These are phyloP conservation scores for Malachius bipustulatus DNA, from an alignment of 2,888 invertebrate species.

Conservation along the genomic window DNA sequence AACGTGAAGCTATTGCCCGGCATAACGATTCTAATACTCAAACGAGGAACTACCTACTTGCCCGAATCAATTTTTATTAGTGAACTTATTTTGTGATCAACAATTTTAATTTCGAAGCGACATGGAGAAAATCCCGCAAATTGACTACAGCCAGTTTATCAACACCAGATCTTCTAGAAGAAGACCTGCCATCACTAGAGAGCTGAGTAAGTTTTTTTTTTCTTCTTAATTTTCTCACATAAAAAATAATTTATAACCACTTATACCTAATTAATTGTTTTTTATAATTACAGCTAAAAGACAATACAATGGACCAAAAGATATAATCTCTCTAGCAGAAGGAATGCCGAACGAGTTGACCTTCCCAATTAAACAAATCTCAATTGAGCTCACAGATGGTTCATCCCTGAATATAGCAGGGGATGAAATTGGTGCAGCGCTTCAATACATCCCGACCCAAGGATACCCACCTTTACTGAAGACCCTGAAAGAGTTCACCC, in stretches of 20 bases:
- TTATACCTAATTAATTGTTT: neutral
- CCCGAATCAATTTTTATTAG: no score
- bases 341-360: constrained; percentile 63
- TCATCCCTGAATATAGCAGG: constrained; percentile 43
- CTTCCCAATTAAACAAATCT: constrained; percentile 56
- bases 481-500: constrained; percentile 51
- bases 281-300: constrained; percentile 38
- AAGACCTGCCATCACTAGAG: constrained; percentile 40
- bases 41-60: no score
- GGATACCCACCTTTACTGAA: constrained; percentile 50
- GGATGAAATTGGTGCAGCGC: constrained; percentile 47
- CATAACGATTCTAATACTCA: no score
- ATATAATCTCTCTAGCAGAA: constrained; percentile 52
- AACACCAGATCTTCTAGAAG: constrained; percentile 38
- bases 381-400: constrained; percentile 46
- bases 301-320: constrained; percentile 38
- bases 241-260: neutral
- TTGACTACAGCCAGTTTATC: constrained; percentile 41
- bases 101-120: no score
- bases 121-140: constrained; percentile 15
- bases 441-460: constrained; percentile 66
- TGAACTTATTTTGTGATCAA: no score
- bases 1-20: no score
- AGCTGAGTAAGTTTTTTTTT: constrained; percentile 41
- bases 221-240: no score